Evolutionary conservation across 2,888 invertebrate genomes (phyloP).

Genomic region (Julus scanicus): DNA sequence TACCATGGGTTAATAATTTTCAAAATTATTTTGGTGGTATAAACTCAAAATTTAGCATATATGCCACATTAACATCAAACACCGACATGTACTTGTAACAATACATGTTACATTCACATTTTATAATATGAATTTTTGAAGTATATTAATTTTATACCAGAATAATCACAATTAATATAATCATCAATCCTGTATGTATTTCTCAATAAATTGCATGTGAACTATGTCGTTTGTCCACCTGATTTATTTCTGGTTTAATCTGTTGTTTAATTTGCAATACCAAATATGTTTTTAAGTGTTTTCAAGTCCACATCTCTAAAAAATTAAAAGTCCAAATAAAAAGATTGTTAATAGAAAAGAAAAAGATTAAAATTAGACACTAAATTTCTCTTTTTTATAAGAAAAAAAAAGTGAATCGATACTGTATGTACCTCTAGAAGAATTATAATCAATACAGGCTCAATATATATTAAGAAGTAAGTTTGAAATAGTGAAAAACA

Average conservation of each 20-base stretch:
- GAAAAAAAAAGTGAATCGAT: not conserved
- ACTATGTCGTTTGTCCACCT: not conserved
- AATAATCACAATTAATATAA: too few relatives aligned
- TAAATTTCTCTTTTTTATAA: not conserved
- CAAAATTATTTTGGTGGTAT: too few relatives aligned
- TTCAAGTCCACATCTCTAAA: not conserved
- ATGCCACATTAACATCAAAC: too few relatives aligned
- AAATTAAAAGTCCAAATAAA: not conserved
- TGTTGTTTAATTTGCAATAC: not conserved
- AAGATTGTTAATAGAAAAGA: not conserved
- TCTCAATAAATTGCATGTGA: too few relatives aligned
- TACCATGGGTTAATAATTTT: too few relatives aligned
- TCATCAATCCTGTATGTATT: too few relatives aligned
- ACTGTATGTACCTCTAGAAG: not conserved
- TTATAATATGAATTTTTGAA: too few relatives aligned
- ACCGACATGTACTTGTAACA: too few relatives aligned
- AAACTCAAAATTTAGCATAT: too few relatives aligned
- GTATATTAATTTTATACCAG: too few relatives aligned
- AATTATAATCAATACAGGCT: not conserved
- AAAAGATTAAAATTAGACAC: not conserved
- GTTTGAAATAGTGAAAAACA: conserved; percentile 36
- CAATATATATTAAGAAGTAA: not conserved
- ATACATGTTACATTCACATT: too few relatives aligned
- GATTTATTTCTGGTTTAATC: not conserved
- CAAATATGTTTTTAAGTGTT: not conserved